phyloP scores from a whole-genome alignment of 1,140 invertebrate genomes.

The Leguminivora glycinivorella region DNA sequence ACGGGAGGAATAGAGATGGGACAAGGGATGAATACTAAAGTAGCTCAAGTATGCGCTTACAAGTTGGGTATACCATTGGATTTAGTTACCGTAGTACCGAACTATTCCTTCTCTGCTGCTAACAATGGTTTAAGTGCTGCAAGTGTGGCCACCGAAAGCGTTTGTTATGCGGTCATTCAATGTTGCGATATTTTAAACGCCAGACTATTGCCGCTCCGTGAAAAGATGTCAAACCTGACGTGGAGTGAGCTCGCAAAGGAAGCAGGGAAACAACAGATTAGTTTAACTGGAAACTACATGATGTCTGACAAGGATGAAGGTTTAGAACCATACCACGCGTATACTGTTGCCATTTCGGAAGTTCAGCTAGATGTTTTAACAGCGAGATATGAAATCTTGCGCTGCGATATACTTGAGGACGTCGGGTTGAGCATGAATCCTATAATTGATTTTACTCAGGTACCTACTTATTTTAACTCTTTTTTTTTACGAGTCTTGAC shows the following conservation, averaged over 20 bases:
- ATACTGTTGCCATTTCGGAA: slow-evolving; percentile 81
- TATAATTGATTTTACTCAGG: slow-evolving; percentile 90
- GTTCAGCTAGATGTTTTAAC: slow-evolving; percentile 86
- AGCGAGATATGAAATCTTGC: slow-evolving; percentile 82
- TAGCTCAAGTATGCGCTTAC: slow-evolving; percentile 86
- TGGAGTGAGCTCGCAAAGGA: slow-evolving; percentile 84
- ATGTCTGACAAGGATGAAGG: slow-evolving; percentile 70
- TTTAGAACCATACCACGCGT: slow-evolving; percentile 80
- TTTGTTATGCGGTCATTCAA: slow-evolving; percentile 83
- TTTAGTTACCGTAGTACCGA: slow-evolving; percentile 84
- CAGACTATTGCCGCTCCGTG: slow-evolving; percentile 82
- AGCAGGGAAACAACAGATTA: slow-evolving; percentile 80
- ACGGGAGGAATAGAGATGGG: slow-evolving; percentile 92
- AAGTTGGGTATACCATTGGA: slow-evolving; percentile 86
- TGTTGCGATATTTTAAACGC: slow-evolving; percentile 83
- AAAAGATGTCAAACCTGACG: slow-evolving; percentile 79
- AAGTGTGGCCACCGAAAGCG: slow-evolving; percentile 85
- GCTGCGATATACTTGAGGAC: slow-evolving; percentile 88
- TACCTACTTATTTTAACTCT: too few relatives aligned
- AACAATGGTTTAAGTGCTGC: slow-evolving; percentile 86
- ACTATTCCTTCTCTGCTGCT: slow-evolving; percentile 82
- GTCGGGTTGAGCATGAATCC: slow-evolving; percentile 87
- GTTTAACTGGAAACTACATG: slow-evolving; percentile 82
- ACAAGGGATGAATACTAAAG: slow-evolving; percentile 86
- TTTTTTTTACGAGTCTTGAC: too few relatives aligned